A percentile compares a stretch with the other conserved stretches of the same genome.
These are phyloP conservation scores for Podarcis lilfordi DNA, from an alignment of 2,797 vertebrate species.

Conservation along the genomic window DNA sequence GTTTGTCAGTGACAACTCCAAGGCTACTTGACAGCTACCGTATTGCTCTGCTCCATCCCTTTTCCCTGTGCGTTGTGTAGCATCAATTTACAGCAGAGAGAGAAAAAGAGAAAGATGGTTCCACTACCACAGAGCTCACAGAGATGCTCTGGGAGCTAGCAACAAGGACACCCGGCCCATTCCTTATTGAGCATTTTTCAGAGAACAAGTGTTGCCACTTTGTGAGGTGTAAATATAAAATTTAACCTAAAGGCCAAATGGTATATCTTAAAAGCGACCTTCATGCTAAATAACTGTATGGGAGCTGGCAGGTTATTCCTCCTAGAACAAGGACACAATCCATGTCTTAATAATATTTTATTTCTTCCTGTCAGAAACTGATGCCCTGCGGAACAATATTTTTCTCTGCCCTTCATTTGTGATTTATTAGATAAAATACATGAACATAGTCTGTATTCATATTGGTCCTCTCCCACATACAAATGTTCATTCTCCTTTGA, in stretches of 20 bases:
- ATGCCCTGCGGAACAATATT: slow-evolving; percentile 15
- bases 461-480: not conserved
- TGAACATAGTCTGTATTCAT: not conserved
- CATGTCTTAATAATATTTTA: slow-evolving; percentile 17
- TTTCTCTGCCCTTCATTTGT: slow-evolving; percentile 25
- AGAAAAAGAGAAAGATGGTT: not conserved
- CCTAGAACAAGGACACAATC: slow-evolving; percentile 17
- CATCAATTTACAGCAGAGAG: not conserved
- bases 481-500: not conserved
- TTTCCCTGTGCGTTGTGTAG: not conserved
- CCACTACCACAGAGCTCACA: not conserved
- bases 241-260: slow-evolving; percentile 28
- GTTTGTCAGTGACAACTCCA: not conserved
- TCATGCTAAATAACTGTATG: slow-evolving; percentile 25
- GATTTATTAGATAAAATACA: slow-evolving; percentile 22
- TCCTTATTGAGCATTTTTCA: slow-evolving; percentile 7
- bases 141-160: not conserved
- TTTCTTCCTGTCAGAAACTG: slow-evolving; percentile 20
- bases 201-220: not conserved
- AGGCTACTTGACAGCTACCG: not conserved
- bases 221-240: slow-evolving; percentile 12
- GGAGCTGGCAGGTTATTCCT: slow-evolving; percentile 13
- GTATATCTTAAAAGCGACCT: slow-evolving; percentile 19
- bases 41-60: not conserved
- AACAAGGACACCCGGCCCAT: not conserved